A percentile compares a stretch with the other conserved stretches of the same genome.
Conservation (phyloP, 1,140 invertebrate species). For the Contarinia nasturtii region DNA sequence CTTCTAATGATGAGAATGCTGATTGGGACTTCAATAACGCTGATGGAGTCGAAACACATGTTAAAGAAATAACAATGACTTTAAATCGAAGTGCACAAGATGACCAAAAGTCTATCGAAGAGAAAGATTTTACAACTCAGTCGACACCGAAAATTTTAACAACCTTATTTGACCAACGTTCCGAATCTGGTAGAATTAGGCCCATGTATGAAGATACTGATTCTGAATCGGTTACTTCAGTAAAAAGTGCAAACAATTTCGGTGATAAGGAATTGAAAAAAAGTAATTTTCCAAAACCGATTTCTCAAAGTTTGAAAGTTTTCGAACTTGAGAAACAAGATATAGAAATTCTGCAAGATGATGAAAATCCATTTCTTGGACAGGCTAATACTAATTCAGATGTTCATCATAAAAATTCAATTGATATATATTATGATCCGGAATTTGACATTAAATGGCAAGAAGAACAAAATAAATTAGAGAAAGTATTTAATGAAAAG, state of each 20-base stretch:
- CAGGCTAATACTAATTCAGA: slow-evolving; percentile 20
- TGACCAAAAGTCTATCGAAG: neutral
- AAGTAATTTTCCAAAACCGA: neutral
- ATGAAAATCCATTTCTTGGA: slow-evolving; percentile 19
- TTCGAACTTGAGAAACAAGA: slow-evolving; percentile 25
- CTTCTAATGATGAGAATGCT: slow-evolving; percentile 5
- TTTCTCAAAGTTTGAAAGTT: neutral
- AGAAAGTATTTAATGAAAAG: slow-evolving; percentile 16
- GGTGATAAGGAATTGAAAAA: neutral
- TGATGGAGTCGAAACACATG: slow-evolving; percentile 18
- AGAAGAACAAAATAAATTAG: slow-evolving; percentile 29
- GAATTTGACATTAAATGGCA: slow-evolving; percentile 30
- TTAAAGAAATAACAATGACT: slow-evolving; percentile 13
- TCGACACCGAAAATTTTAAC: neutral
- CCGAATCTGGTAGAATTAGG: slow-evolving; percentile 4
- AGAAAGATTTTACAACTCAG: neutral
- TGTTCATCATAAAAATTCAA: slow-evolving; percentile 23
- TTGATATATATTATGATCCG: slow-evolving; percentile 27
- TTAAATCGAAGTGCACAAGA: neutral
- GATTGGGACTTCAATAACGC: slow-evolving; percentile 10
- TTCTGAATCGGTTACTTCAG: slow-evolving; percentile 29
- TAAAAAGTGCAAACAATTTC: neutral
- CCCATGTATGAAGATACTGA: slow-evolving; percentile 21
- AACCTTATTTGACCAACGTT: neutral
- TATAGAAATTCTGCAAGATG: slow-evolving; percentile 11